A percentile compares a stretch with the other conserved stretches of the same genome.
Evolutionary conservation across 2,888 invertebrate genomes (phyloP).

Genomic region (Xestia ashworthii): DNA sequence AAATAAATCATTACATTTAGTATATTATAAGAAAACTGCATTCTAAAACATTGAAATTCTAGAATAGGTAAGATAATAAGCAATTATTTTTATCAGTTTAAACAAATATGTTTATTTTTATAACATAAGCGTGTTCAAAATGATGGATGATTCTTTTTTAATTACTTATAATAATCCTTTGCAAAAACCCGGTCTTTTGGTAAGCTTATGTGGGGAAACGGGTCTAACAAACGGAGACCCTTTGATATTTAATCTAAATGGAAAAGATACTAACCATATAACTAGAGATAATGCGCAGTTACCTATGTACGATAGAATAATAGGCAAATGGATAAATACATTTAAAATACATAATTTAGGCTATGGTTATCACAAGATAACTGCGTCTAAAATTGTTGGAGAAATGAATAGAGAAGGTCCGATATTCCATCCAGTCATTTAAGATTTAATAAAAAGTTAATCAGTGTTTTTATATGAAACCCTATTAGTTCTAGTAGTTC

Average conservation of each 20-base stretch:
- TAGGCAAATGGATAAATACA: neutral
- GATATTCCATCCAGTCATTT: neutral
- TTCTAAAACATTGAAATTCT: neutral
- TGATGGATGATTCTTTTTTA: slow-evolving; percentile 20
- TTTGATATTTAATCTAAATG: slow-evolving; percentile 45
- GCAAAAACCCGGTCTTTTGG: slow-evolving; percentile 33
- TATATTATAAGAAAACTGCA: neutral
- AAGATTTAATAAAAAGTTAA: neutral
- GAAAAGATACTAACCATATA: slow-evolving; percentile 23
- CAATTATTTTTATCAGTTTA: neutral
- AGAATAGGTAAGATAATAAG: neutral
- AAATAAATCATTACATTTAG: neutral
- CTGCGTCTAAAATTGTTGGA: neutral
- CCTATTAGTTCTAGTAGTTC: neutral
- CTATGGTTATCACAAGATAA: neutral
- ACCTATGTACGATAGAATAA: neutral
- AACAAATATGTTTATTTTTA: neutral
- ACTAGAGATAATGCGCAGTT: neutral
- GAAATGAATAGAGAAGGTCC: neutral
- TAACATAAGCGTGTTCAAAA: slow-evolving; percentile 5
- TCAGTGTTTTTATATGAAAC: neutral
- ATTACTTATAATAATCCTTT: slow-evolving; percentile 41
- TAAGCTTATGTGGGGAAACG: slow-evolving; percentile 42
- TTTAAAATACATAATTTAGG: neutral
- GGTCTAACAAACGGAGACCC: slow-evolving; percentile 33